These are phyloP conservation scores for Lycopodina hypogea DNA, from an alignment of 37 sponge, comb jelly and placozoan species.

Conservation along the genomic window DNA sequence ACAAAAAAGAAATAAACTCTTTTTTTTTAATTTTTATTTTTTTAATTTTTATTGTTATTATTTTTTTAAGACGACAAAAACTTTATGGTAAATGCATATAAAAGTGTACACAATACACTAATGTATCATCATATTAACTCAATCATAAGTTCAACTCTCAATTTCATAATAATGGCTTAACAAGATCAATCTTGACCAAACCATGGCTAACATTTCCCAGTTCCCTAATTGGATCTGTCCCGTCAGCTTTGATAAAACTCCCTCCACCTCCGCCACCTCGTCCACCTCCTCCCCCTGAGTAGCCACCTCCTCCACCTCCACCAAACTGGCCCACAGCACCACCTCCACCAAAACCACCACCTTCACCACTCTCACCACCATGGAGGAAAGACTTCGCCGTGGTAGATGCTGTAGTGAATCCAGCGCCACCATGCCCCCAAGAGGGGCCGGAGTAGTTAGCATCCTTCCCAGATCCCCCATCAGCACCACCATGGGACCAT, in stretches of 20 bases:
- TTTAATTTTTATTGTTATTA: too few relatives aligned
- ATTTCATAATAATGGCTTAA: not conserved
- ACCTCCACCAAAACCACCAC: constrained; percentile 80
- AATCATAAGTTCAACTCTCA: too few relatives aligned
- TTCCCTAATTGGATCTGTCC: constrained; percentile 33
- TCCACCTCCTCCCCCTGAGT: constrained; percentile 71
- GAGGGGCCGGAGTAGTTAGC: constrained; percentile 55
- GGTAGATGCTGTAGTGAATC: constrained; percentile 37
- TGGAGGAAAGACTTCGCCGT: constrained; percentile 59
- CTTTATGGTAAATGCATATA: too few relatives aligned
- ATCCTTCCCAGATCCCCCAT: constrained; percentile 63
- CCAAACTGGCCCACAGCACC: constrained; percentile 75
- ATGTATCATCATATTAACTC: too few relatives aligned
- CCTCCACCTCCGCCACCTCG: constrained; percentile 73
- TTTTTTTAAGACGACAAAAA: too few relatives aligned
- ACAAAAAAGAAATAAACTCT: too few relatives aligned
- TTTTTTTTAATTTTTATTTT: not conserved
- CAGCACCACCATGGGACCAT: constrained; percentile 65
- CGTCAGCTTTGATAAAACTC: constrained; percentile 38
- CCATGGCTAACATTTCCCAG: constrained; percentile 52
- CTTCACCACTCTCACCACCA: constrained; percentile 48
- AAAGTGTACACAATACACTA: too few relatives aligned
- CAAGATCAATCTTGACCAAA: constrained; percentile 41
- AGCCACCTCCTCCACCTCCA: constrained; percentile 75
- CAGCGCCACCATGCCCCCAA: constrained; percentile 80